Evolutionary conservation across 2,888 invertebrate species (phyloP), one percentile per base, ranked within the genome.

Genomic region (Zele albiditarsus): DNA sequence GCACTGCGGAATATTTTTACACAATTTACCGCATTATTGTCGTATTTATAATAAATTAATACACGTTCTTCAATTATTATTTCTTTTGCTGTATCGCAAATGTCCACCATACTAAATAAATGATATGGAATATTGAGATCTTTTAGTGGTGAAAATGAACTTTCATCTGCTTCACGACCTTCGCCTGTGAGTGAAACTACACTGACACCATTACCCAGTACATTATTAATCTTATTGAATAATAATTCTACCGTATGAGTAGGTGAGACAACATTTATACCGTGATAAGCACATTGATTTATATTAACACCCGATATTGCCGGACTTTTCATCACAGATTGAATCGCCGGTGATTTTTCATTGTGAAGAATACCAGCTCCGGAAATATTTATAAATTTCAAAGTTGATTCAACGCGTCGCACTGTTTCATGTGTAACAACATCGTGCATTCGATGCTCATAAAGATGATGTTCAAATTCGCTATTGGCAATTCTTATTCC

Each of bases 331-430:
- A 95, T 94, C 38, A 98, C 94, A 31, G 96, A 93, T 88, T 98
- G 96, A 69, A 99, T 91, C 0, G 99, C 97, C 0, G 98, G 95
- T 0, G 96, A 96, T 88, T 96, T 97, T 87, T 98, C 97, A 84
- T 96, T 97, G 85, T 99, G 99, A 28, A 99, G 90, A 79, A 98
- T 94, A 27, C 99, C 99, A 69, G 98, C 99, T 3, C 98, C 97
- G 68, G 94, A 93, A 66, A 99, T 95, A 82, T 95, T 94, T 0
- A 97, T 93, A 83, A 93, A 94, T 82, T 95, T 93, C 76, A 99
- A 85, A 23, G 92, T 90, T n/a, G 98, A 98, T 83, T 95, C 94
- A 28, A 93, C 92, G 78, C 92, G 91, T 66, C 92, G 92, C 69
- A 93, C 89, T 0, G 93, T 93, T 78, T 93, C 94, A 82, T 96